phyloP scores from a whole-genome alignment of 2,888 invertebrate species.

The Trichogramma evanescens region DNA sequence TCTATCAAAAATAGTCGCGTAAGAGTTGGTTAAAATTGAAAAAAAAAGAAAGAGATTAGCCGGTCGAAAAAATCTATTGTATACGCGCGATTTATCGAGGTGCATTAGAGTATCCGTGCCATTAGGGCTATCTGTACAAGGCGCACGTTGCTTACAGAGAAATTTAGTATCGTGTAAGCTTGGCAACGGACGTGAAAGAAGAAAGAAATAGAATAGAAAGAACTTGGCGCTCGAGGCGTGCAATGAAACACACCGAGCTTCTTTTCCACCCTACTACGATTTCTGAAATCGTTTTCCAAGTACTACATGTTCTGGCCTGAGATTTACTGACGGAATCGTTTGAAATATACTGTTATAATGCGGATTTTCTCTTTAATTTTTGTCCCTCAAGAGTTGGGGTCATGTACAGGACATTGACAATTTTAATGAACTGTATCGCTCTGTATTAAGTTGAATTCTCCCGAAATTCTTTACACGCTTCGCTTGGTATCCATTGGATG shows the following conservation, averaged over 20 bases:
- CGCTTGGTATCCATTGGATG: too few species aligned
- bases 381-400: background rate
- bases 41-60: background rate
- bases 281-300: constrained; percentile 17
- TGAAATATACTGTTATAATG: constrained; percentile 13
- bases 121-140: constrained; percentile 37
- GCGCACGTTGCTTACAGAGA: constrained; percentile 32
- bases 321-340: constrained; percentile 14
- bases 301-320: constrained; percentile 15
- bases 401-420: background rate
- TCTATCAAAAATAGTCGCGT: too few species aligned
- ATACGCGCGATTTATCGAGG: constrained; percentile 30
- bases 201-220: constrained; percentile 14
- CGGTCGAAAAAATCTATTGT: background rate
- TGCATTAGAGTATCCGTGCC: constrained; percentile 35
- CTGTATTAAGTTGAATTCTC: constrained; percentile 2
- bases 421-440: constrained; percentile 16
- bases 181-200: constrained; percentile 4
- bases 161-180: constrained; percentile 33
- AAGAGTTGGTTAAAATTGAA: background rate
- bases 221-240: constrained; percentile 8
- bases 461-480: too few species aligned
- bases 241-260: background rate
- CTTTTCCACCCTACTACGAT: constrained; percentile 13
- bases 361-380: constrained; percentile 2